Conservation (phyloP, 92 coral and sea anemone species). For the Palythoa heliodiscus region DNA sequence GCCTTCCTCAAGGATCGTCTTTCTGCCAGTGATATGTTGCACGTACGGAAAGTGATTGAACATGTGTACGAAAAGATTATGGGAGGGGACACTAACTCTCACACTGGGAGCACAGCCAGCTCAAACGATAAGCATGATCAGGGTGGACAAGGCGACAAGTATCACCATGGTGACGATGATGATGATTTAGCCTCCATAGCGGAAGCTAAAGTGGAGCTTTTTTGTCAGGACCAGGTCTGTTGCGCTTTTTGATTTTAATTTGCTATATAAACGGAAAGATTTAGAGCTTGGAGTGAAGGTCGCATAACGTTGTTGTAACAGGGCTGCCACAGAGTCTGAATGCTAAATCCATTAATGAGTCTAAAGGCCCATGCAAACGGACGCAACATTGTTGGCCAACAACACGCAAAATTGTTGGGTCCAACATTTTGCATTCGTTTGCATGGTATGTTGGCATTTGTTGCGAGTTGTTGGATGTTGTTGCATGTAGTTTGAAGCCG, state of each 20-base stretch:
- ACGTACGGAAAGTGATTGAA: conserved; percentile 94
- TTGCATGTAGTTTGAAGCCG: no score
- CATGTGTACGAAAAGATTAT: conserved; percentile 91
- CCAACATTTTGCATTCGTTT: no score
- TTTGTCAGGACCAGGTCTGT: conserved; percentile 91
- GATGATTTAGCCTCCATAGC: conserved; percentile 86
- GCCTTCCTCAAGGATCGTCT: conserved; percentile 78
- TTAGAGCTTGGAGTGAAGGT: no score
- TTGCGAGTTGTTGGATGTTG: no score
- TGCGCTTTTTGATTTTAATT: no score
- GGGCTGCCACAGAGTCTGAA: no score
- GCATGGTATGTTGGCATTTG: no score
- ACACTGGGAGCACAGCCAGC: conserved; percentile 66
- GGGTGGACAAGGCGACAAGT: conserved; percentile 55
- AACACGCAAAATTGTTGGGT: no score
- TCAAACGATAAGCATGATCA: conserved; percentile 76
- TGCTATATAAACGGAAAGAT: not conserved
- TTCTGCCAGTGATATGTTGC: conserved; percentile 98
- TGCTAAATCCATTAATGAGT: no score
- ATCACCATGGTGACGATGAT: conserved; percentile 56
- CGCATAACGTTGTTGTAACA: no score
- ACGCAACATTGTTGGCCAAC: no score
- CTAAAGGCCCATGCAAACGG: no score
- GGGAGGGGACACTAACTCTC: conserved; percentile 75
- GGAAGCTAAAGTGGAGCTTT: conserved; percentile 89